Base-by-base conservation (phyloP, 2,113 vertebrate genomes). In the Anas platyrhynchos region DNA sequence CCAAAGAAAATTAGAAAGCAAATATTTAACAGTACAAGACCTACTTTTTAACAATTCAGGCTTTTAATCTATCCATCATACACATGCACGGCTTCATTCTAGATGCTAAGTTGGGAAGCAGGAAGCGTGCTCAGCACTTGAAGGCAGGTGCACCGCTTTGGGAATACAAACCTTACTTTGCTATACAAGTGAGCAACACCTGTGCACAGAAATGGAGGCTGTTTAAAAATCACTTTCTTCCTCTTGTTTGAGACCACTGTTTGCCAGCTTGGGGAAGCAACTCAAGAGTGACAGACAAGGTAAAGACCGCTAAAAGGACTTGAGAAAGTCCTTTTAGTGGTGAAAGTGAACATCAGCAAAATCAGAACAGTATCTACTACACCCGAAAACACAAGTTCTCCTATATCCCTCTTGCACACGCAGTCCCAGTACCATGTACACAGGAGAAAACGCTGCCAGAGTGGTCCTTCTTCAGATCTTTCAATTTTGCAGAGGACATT, bases 361-460 rank as follows among this genome's bases (percentile, higher is more conserved):
- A 20, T 21, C 46, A 74, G 29, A 58, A 1, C 31, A 4, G 11
- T 0, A 4, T 10, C 59, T 44, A 48, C 90, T 10, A 62, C 36
- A 23, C 9, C 16, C 0, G 1, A 63, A 58, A 2, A 6, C 5
- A 0, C 36, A 13, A 3, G 0, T 7, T 38, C 61, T 41, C 38
- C 52, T 36, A 8, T 23, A 31, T 1, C 26, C 38, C 27, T 34
- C 59, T 22, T 7, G 27, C 59, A n/a, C 44, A 3, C 0, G 1
- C 59, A 54, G 36, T 1, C 89, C 41, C 77, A 65, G 63, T 6
- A 2, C 46, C 15, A 46, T 0, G 22, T 2, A 27, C 6, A 8
- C 44, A 0, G 61, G 38, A 77, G 21, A 46, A 76, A 34, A 34
- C 0, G 1, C 31, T 44, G 68, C 46, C 73, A 73, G 67, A 21